Evolutionary conservation across 2,888 invertebrate genomes (phyloP).

Genomic region (Neoitamus cyanurus): DNA sequence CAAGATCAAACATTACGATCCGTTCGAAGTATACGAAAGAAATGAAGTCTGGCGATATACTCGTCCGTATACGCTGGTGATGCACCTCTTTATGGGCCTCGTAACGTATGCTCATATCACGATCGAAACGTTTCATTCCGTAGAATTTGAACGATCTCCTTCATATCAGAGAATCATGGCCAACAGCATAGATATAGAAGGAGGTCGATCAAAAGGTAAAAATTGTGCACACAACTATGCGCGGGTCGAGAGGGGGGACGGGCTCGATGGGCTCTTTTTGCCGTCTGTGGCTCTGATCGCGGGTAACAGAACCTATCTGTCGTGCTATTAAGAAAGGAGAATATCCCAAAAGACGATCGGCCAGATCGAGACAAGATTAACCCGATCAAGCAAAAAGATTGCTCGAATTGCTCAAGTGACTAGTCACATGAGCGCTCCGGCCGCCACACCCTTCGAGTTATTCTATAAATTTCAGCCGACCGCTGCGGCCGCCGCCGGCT

Average conservation of each 20-base stretch:
- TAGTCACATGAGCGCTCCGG: slow-evolving; percentile 11
- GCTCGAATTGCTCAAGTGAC: slow-evolving; percentile 19
- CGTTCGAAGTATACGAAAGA: slow-evolving; percentile 9
- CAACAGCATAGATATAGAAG: slow-evolving; percentile 23
- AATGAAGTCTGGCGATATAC: slow-evolving; percentile 16
- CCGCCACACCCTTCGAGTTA: slow-evolving; percentile 6
- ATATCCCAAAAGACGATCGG: slow-evolving; percentile 35
- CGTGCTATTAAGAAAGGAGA: slow-evolving; percentile 23
- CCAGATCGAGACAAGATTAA: slow-evolving; percentile 30
- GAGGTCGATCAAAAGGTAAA: slow-evolving; percentile 29
- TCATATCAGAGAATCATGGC: slow-evolving; percentile 41
- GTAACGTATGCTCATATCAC: slow-evolving; percentile 33
- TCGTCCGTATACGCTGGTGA: not conserved
- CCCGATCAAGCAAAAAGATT: slow-evolving; percentile 29
- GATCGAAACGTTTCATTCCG: slow-evolving; percentile 27
- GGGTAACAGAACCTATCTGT: not conserved
- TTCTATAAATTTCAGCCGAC: slow-evolving; percentile 19
- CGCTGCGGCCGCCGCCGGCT: not conserved
- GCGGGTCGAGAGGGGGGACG: not conserved
- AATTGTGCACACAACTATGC: slow-evolving; percentile 38
- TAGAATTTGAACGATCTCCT: slow-evolving; percentile 22
- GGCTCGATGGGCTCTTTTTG: not conserved
- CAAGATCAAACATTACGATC: slow-evolving; percentile 30
- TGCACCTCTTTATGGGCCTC: slow-evolving; percentile 27
- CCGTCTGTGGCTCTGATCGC: not conserved